Base-by-base conservation (phyloP, 2,888 invertebrate genomes). In the Hipparchia sbordonii region DNA sequence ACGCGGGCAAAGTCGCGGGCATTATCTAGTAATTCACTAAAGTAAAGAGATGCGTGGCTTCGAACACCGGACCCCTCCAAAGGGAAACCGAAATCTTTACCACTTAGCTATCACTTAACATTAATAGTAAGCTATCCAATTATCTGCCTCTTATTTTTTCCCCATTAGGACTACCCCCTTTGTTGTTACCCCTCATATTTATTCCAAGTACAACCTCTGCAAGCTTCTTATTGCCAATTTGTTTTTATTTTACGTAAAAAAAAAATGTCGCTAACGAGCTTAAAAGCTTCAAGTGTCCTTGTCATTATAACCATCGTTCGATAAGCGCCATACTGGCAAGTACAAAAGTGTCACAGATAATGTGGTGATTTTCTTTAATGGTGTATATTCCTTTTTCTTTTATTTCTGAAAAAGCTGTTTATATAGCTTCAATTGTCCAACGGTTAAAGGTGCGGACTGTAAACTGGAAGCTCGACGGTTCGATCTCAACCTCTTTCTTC, bases 231-330 rank as follows among this genome's bases (percentile, higher is more conserved):
- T 56, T 52, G 65, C 63, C 59, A 69, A 69, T 63, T 72, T 72
- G 8, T 62, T 70, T 62, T 54, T 70, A 66, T 67, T 65, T 10
- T 33, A 10, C 23, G 10, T 63, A 76, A 72, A 72, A 51, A 72
- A 62, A 62, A 71, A 76, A 70, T 57, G 51, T 71, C 73, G 67
- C 72, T 81, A 80, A 80, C 79, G 75, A 79, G 77, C 78, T 80
- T 77, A 78, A 77, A 75, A 76, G 77, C 75, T 78, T 75, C 68
- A 72, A 74, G 70, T 65, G 74, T 74, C 75, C 73, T 73, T 74
- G 39, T 74, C 74, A 77, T 77, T 76, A 77, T 71, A 72, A 74
- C 73, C 72, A 68, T 75, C 71, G 70, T 70, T 73, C 75, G 71
- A 75, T 74, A 73, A 67, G 39, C 10, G 10, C 33, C 48, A 73